phyloP scores from a whole-genome alignment of 2,797 vertebrate species.

The Lophotriccus pileatus region DNA sequence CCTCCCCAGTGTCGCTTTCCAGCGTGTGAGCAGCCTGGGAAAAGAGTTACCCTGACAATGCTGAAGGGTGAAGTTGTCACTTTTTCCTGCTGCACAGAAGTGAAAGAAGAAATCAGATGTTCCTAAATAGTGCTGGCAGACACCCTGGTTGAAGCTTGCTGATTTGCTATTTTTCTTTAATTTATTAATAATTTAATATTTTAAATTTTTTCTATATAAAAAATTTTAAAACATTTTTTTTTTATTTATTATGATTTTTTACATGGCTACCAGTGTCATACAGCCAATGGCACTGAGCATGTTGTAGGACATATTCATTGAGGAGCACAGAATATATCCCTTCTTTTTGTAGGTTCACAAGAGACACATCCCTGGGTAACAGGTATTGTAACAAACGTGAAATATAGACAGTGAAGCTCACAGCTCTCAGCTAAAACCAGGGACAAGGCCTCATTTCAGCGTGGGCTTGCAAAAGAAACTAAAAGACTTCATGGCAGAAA shows the following conservation, averaged over 20 bases:
- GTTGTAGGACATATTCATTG: accelerated
- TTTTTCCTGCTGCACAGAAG: background rate
- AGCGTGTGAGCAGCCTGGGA: background rate
- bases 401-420: background rate
- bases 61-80: background rate
- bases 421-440: background rate
- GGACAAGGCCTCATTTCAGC: background rate
- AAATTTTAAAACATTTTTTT: background rate
- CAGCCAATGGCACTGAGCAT: accelerated
- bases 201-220: accelerated
- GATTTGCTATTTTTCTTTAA: background rate
- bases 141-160: background rate
- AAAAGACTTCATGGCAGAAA: background rate
- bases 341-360: background rate
- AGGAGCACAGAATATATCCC: background rate
- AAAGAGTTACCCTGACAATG: background rate
- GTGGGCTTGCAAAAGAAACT: background rate
- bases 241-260: background rate
- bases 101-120: conserved; percentile 38
- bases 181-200: background rate
- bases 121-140: background rate
- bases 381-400: background rate
- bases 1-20: accelerated
- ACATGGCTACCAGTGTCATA: accelerated
- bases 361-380: background rate